Base-by-base conservation (phyloP, 2,113 vertebrate species). In the Mormoops blainvillei region DNA sequence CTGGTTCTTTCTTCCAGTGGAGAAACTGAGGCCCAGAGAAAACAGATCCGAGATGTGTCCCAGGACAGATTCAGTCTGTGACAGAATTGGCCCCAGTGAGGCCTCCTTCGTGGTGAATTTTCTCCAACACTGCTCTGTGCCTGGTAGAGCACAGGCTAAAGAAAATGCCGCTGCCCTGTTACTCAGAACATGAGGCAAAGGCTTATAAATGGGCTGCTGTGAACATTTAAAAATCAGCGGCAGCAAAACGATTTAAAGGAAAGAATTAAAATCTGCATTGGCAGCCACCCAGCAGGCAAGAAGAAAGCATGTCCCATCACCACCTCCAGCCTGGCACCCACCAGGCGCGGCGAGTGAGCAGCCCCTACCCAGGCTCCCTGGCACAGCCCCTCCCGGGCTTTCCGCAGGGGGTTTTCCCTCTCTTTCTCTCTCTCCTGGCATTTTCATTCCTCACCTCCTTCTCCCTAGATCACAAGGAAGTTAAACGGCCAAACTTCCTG, bases 401-500 rank as follows among this genome's bases (percentile, higher is more conserved):
- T 67, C 41, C 41, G 2, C 0, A 2, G 52, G 52, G 14, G 56
- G 36, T 63, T 68, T 52, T 77, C 73, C 73, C 28, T 22, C 43
- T n/a, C 58, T 33, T 43, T 41, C 77, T 48, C 76, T 74, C 48
- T 41, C 76, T 14, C 52, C 54, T 67, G 71, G 65, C 28, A 8
- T 71, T 58, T 67, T 71, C 56, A 76, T n/a, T 77, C 87, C 80
- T 90, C 58, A 58, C 61, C 94, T 63, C 76, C 43, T 74, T 80
- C 76, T 82, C 94, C 88, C 1, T 0, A 87, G 96, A 97, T 86
- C 95, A 97, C 92, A 92, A 90, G 94, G 94, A 97, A 95, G 77
- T 58, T 71, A 73, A 94, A 63, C 14, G 36, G 52, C 73, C 82
- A 41, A 90, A 88, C 90, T 97, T 98, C 97, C 97, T 81, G 97